Evolutionary conservation across 2,797 vertebrate species (phyloP).

Genomic region (Sebastes cheni): DNA sequence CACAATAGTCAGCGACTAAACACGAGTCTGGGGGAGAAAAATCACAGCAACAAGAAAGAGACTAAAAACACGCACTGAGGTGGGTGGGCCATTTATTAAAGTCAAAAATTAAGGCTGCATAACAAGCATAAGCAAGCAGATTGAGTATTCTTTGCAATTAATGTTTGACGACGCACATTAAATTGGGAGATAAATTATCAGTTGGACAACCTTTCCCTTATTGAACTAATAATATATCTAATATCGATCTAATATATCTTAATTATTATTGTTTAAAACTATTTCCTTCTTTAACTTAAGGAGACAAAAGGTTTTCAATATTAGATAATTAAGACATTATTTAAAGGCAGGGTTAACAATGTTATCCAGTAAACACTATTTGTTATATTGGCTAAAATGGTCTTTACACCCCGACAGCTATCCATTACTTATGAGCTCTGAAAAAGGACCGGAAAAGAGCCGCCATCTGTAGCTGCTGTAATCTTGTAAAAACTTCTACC

Average conservation of each 20-base stretch:
- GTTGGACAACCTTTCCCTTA: neutral
- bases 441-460: too few species aligned
- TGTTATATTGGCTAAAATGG: too few species aligned
- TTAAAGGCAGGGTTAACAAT: neutral
- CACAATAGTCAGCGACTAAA: neutral
- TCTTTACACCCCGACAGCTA: too few species aligned
- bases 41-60: neutral
- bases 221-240: neutral
- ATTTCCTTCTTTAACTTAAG: neutral
- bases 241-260: neutral
- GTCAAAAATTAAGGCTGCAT: neutral
- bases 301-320: neutral
- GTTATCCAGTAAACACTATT: too few species aligned
- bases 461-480: too few species aligned
- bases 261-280: neutral
- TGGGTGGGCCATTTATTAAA: neutral
- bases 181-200: neutral
- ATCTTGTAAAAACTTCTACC: too few species aligned
- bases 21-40: neutral
- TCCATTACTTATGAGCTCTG: too few species aligned
- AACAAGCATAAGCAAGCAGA: neutral
- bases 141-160: neutral
- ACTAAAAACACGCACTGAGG: neutral
- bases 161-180: neutral
- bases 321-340: neutral